Conservation (phyloP, 2,888 invertebrate genomes). For the Drosophila austrosaltans region DNA sequence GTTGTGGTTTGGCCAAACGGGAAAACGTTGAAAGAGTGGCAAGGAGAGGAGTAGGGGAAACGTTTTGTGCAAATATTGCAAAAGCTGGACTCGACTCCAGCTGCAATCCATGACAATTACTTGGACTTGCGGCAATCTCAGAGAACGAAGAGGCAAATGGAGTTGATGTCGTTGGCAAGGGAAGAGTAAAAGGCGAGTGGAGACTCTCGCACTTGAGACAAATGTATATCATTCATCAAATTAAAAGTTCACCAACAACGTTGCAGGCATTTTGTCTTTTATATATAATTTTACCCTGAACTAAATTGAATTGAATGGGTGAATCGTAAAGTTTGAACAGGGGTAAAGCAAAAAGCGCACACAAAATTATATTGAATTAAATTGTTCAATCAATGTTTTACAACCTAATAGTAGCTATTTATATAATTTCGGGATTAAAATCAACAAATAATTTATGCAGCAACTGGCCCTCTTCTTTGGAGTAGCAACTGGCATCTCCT, state of each 20-base stretch:
- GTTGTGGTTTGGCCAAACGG: background rate
- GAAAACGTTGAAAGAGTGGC: background rate
- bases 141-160: slow-evolving; percentile 20
- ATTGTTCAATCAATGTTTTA: background rate
- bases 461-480: background rate
- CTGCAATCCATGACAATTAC: slow-evolving; percentile 70
- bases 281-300: slow-evolving; percentile 59
- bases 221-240: slow-evolving; percentile 79
- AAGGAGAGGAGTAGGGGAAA: background rate
- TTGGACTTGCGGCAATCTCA: slow-evolving; percentile 52
- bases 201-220: slow-evolving; percentile 69
- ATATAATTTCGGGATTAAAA: background rate
- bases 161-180: background rate
- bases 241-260: slow-evolving; percentile 71
- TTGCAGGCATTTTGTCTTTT: slow-evolving; percentile 59
- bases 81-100: slow-evolving; percentile 51
- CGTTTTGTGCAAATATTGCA: slow-evolving; percentile 66
- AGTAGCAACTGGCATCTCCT: too few relatives aligned
- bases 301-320: slow-evolving; percentile 52
- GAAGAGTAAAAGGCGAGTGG: slow-evolving; percentile 36
- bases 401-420: background rate
- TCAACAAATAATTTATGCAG: background rate
- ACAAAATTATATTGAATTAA: background rate
- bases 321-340: slow-evolving; percentile 22
- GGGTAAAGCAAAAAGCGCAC: too few relatives aligned